Conservation (phyloP, 2,113 vertebrate genomes). For the Solea senegalensis region DNA sequence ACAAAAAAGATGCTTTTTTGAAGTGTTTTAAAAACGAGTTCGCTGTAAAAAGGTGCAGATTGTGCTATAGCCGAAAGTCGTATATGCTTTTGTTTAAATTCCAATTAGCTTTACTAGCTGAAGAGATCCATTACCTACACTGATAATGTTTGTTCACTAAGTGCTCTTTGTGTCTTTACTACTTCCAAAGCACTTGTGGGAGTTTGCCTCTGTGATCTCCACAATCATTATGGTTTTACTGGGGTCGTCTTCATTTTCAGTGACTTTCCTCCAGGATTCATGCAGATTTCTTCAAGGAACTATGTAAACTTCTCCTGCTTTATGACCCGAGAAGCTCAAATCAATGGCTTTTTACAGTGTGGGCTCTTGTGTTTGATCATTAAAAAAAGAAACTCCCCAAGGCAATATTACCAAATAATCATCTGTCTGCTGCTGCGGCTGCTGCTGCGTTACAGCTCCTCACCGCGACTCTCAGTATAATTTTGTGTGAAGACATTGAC, state of each 20-base stretch:
- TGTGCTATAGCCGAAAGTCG: background rate
- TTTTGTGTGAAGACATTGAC: conserved; percentile 19
- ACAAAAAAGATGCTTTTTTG: background rate
- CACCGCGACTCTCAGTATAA: conserved; percentile 23
- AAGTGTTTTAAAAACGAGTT: background rate
- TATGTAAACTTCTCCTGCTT: background rate
- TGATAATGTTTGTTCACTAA: background rate
- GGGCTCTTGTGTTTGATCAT: conserved; percentile 10
- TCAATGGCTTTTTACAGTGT: background rate
- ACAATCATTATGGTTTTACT: background rate
- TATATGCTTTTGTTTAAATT: background rate
- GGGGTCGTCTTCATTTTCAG: background rate
- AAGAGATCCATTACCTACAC: background rate
- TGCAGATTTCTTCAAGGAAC: background rate
- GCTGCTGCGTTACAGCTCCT: conserved; percentile 17
- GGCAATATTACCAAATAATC: conserved; percentile 39
- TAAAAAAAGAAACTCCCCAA: conserved; percentile 14
- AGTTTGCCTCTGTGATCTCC: background rate
- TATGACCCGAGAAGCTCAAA: background rate
- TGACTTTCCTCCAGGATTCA: background rate
- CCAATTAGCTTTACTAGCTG: background rate
- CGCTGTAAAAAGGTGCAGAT: background rate
- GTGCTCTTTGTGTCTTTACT: background rate
- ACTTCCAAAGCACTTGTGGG: background rate
- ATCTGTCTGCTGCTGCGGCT: conserved; percentile 2